Conservation (phyloP, 2,888 invertebrate genomes). For the Eupithecia subfuscata region DNA sequence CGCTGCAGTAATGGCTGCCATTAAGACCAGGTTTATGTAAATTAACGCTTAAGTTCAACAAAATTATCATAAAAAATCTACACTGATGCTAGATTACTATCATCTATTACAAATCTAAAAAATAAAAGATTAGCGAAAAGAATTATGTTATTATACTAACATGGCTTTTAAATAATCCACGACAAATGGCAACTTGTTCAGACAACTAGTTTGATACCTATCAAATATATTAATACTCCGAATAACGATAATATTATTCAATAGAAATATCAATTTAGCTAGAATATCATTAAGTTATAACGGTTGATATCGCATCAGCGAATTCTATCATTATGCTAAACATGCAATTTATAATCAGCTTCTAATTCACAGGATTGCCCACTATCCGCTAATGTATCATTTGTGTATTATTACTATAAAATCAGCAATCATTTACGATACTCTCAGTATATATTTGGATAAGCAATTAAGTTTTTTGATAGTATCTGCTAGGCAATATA, state of each 20-base stretch:
- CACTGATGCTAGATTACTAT: background rate
- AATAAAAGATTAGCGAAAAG: constrained; percentile 12
- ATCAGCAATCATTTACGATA: constrained; percentile 47
- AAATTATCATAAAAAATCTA: constrained; percentile 12
- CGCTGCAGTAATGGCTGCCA: constrained; percentile 1
- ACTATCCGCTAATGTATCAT: constrained; percentile 52
- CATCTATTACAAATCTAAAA: background rate
- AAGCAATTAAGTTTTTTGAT: constrained; percentile 6
- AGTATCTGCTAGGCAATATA: background rate
- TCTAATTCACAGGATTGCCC: constrained; percentile 44
- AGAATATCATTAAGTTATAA: constrained; percentile 31
- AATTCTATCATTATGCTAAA: constrained; percentile 40
- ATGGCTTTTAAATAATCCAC: constrained; percentile 8
- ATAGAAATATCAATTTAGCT: constrained; percentile 24
- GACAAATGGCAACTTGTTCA: constrained; percentile 2
- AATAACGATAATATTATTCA: constrained; percentile 23
- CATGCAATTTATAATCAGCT: constrained; percentile 49
- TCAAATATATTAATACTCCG: constrained; percentile 8
- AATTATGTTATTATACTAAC: constrained; percentile 15
- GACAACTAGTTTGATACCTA: background rate
- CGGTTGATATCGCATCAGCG: constrained; percentile 26
- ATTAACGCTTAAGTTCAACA: constrained; percentile 16
- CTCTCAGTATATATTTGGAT: constrained; percentile 37
- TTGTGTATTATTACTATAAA: constrained; percentile 47
- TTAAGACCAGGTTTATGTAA: constrained; percentile 15